These are phyloP conservation scores for Drosophila cardini DNA, from an alignment of 1,140 invertebrate species.

Conservation along the genomic window DNA sequence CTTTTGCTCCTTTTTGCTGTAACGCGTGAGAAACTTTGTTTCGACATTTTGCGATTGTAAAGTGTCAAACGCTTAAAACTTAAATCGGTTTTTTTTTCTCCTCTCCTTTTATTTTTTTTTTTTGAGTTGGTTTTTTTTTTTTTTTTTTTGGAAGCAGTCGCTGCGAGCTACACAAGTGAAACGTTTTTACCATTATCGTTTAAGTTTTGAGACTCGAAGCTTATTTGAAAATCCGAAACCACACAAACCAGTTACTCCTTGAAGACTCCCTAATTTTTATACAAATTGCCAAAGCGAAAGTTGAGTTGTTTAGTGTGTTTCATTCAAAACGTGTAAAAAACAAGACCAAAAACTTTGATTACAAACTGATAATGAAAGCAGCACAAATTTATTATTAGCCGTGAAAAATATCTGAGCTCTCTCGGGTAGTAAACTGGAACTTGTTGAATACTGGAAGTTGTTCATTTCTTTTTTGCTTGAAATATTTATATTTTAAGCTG, in stretches of 20 bases:
- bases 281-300: constrained; percentile 1
- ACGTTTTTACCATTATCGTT: constrained; percentile 58
- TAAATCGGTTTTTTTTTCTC: constrained; percentile 61
- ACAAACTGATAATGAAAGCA: too few relatives aligned
- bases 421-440: neutral
- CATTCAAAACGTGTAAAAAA: too few relatives aligned
- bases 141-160: constrained; percentile 26
- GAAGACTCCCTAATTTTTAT: neutral
- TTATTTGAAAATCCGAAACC: neutral
- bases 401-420: neutral
- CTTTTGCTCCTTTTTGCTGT: constrained; percentile 37
- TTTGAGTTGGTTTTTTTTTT: neutral
- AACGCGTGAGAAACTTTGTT: constrained; percentile 72
- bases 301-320: too few relatives aligned
- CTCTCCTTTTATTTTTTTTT: too few relatives aligned
- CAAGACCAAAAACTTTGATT: too few relatives aligned
- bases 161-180: constrained; percentile 29
- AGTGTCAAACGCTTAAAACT: constrained; percentile 81
- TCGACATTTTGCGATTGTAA: constrained; percentile 80
- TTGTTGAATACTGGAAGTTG: constrained; percentile 29
- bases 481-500: constrained; percentile 7
- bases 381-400: too few relatives aligned
- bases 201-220: constrained; percentile 53
- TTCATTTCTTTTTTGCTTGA: constrained; percentile 30
- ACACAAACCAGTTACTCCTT: neutral